These are phyloP conservation scores for Ellobium chinense DNA, from an alignment of 2,888 invertebrate genomes.

Conservation along the genomic window DNA sequence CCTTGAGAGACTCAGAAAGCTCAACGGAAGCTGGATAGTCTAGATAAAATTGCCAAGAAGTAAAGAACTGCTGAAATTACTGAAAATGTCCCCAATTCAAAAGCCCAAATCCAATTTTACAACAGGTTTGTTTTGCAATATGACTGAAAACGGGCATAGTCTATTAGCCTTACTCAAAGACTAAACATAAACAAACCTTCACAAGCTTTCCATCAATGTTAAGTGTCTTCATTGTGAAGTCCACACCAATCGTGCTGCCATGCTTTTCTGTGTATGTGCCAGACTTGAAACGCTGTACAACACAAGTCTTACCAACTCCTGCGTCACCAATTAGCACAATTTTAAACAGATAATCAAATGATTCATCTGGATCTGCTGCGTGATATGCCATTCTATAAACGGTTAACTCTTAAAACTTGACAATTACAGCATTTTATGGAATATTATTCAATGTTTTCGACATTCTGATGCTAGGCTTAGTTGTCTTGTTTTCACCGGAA, in stretches of 20 bases:
- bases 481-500: conserved; percentile 27
- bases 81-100: too few species aligned
- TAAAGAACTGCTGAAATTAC: too few species aligned
- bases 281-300: conserved; percentile 96
- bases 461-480: not conserved
- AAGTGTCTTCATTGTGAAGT: conserved; percentile 98
- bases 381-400: conserved; percentile 61
- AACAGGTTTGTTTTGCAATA: too few species aligned
- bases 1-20: too few species aligned
- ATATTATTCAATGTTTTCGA: too few species aligned
- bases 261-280: conserved; percentile 95
- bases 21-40: too few species aligned
- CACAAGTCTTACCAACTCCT: conserved; percentile 89
- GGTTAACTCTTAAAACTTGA: not conserved
- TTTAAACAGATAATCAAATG: conserved; percentile 96
- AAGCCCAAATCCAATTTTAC: too few species aligned
- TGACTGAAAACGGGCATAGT: too few species aligned
- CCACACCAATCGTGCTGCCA: conserved; percentile 97
- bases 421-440: too few species aligned
- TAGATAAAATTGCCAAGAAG: too few species aligned
- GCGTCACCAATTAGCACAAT: conserved; percentile 91
- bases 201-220: conserved; percentile 95
- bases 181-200: conserved; percentile 91
- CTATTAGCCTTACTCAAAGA: too few species aligned
- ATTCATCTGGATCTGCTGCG: conserved; percentile 79